Base-by-base conservation (phyloP, 2,797 vertebrate species). In the Octomys mimax region DNA sequence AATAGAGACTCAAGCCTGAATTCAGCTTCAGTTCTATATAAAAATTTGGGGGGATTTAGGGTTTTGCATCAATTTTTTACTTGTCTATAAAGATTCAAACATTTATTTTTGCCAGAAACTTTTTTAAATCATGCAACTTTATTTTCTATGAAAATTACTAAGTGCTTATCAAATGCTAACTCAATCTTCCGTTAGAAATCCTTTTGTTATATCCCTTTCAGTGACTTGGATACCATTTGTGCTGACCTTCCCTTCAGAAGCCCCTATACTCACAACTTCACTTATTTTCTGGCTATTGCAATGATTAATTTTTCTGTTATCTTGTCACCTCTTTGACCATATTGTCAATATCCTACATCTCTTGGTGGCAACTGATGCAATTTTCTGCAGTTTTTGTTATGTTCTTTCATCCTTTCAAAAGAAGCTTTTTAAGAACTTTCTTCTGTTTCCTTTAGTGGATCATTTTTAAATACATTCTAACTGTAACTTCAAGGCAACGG, bases 101-200 rank as follows among this genome's bases (percentile, higher is more conserved):
- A 5, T n/a, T 42, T 14, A n/a, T 49, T 36, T 93, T 87, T 42
- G 8, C 70, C 10, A 42, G 64, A 66, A 70, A 28, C 11, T 8
- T 49, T 90, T 28, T 90, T 75, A 88, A 93, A 82, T 39, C 28
- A 70, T 31, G 54, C 85, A 80, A 82, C 52, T 88, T 87, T 92
- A 89, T 92, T 91, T 91, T 94, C 77, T 80, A 31, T 80, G 49
- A 33, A 16, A 95, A 94, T 92, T 89, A 89, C 8, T 85, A 85
- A 91, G 36, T 61, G 26, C 66, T 89, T 89, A 39, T 87, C 33
- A 89, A 95, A 94, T 77, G 19, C 79, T 70, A 57, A 82, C 39
- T 92, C 54, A 33, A 54, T 62, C 66, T 92, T 87, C 68, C 73
- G 80, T 66, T 77, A 46, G 57, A 54, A 62, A 92, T 14, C 1